Conservation (phyloP, 2,797 vertebrate species). For the Sebastes umbrosus region DNA sequence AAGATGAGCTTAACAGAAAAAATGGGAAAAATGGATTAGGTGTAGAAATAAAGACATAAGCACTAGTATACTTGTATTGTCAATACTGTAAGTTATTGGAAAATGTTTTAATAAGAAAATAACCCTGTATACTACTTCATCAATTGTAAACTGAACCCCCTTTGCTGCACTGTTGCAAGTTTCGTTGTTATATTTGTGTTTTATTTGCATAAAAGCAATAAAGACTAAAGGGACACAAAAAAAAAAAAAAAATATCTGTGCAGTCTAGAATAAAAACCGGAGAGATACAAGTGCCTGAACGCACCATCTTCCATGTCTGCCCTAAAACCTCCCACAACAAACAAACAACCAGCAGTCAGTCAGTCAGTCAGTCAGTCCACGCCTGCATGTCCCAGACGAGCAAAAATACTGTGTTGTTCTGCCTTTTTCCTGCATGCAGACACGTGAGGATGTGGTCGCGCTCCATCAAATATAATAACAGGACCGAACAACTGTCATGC, state of each 20-base stretch:
- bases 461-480: constrained; percentile 70
- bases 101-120: too few species aligned
- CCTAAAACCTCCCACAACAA: constrained; percentile 32
- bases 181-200: too few species aligned
- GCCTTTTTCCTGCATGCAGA: constrained; percentile 43
- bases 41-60: too few species aligned
- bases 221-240: too few species aligned
- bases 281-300: background rate
- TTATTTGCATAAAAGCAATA: too few species aligned
- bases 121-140: too few species aligned
- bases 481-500: constrained; percentile 51
- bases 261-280: background rate
- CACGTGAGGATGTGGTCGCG: constrained; percentile 71
- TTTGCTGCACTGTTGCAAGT: too few species aligned
- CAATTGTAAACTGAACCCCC: too few species aligned
- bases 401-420: constrained; percentile 49
- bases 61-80: too few species aligned
- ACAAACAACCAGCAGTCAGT: constrained; percentile 17
- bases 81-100: too few species aligned
- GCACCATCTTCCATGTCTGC: background rate
- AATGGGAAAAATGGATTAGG: too few species aligned
- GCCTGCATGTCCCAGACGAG: constrained; percentile 46
- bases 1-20: too few species aligned
- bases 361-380: constrained; percentile 6
- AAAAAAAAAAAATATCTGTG: background rate